phyloP scores from a whole-genome alignment of 23 tunicate genomes.

The Styela plicata region DNA sequence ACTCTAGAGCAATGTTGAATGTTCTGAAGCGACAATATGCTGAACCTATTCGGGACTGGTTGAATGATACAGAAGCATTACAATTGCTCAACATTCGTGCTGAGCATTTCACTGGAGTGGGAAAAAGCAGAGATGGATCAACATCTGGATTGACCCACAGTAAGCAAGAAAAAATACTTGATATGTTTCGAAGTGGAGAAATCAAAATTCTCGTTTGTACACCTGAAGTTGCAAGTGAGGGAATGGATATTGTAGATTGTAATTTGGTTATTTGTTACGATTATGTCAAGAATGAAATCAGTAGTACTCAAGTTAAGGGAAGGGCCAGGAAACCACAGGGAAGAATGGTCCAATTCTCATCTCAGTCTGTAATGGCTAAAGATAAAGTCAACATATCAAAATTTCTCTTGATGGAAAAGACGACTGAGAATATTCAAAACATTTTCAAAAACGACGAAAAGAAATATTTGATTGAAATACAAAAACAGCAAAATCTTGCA shows the following conservation, averaged over 20 bases:
- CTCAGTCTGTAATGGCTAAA: constrained; percentile 14
- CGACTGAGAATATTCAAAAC: constrained; percentile 11
- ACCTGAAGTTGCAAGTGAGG: constrained; percentile 50
- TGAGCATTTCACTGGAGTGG: constrained; percentile 34
- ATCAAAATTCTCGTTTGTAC: constrained; percentile 44
- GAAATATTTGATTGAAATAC: constrained; percentile 11
- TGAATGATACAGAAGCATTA: constrained; percentile 1
- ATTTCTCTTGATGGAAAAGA: constrained; percentile 32
- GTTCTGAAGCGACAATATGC: constrained; percentile 25
- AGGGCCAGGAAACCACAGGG: constrained; percentile 42
- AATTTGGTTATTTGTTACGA: constrained; percentile 54
- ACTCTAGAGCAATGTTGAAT: constrained; percentile 47
- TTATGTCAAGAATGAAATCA: constrained; percentile 32
- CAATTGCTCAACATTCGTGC: not conserved
- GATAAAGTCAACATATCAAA: constrained; percentile 28
- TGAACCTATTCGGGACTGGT: constrained; percentile 19
- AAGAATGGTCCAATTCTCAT: constrained; percentile 24
- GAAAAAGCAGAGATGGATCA: not conserved
- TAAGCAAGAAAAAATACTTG: constrained; percentile 31
- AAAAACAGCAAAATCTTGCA: not conserved
- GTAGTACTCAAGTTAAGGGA: constrained; percentile 35
- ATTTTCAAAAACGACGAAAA: not conserved
- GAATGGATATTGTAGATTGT: constrained; percentile 43
- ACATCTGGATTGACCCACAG: constrained; percentile 24
- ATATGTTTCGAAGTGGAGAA: constrained; percentile 27